Conservation (phyloP, 2,888 invertebrate species). For the Linyphia triangularis region DNA sequence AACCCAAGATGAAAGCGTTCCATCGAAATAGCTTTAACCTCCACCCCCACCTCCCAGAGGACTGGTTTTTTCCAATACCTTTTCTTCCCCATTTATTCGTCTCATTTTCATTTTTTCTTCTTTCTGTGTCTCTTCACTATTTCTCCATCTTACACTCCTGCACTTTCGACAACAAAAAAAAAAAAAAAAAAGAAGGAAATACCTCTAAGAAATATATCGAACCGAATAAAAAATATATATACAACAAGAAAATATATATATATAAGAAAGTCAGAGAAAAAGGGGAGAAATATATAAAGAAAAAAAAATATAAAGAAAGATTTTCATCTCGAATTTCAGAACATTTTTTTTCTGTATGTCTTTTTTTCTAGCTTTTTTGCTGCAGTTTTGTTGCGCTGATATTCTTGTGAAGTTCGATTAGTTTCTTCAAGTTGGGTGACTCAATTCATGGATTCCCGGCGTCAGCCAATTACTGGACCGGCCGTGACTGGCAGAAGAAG, state of each 20-base stretch:
- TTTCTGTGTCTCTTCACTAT: slow-evolving; percentile 45
- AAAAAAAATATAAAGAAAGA: slow-evolving; percentile 53
- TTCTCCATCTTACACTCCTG: slow-evolving; percentile 55
- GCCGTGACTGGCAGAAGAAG: slow-evolving; percentile 75
- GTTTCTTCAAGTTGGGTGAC: slow-evolving; percentile 75
- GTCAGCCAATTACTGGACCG: slow-evolving; percentile 72
- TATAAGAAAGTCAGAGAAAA: slow-evolving; percentile 21
- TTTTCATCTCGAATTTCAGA: slow-evolving; percentile 75
- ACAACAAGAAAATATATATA: slow-evolving; percentile 47
- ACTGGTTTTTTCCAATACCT: slow-evolving; percentile 66
- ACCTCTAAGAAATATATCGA: slow-evolving; percentile 63
- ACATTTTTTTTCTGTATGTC: slow-evolving; percentile 16
- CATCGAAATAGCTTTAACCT: slow-evolving; percentile 72
- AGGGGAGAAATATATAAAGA: slow-evolving; percentile 26
- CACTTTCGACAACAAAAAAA: slow-evolving; percentile 66
- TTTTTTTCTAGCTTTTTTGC: slow-evolving; percentile 8
- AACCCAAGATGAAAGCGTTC: slow-evolving; percentile 74
- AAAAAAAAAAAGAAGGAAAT: slow-evolving; percentile 13
- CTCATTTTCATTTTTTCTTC: slow-evolving; percentile 44
- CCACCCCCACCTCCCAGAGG: slow-evolving; percentile 38
- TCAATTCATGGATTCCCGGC: slow-evolving; percentile 72
- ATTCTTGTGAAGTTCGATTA: slow-evolving; percentile 75
- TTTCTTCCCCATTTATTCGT: slow-evolving; percentile 73
- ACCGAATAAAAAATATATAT: slow-evolving; percentile 49
- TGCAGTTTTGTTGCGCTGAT: slow-evolving; percentile 66